These are phyloP conservation scores for Encarsia formosa DNA, from an alignment of 2,888 invertebrate genomes.

Conservation along the genomic window DNA sequence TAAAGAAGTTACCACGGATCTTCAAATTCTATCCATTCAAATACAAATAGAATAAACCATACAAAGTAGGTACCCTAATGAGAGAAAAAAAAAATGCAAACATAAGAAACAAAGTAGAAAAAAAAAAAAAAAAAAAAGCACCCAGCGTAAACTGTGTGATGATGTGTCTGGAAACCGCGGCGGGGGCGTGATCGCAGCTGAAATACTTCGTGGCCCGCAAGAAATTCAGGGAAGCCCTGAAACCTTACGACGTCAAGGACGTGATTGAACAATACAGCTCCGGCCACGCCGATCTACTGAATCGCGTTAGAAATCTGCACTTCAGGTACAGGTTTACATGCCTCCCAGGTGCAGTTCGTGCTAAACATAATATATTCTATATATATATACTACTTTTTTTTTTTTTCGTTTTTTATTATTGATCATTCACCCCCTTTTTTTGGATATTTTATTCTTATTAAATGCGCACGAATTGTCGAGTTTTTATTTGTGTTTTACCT, in stretches of 20 bases:
- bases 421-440: too few species aligned
- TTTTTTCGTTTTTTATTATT: constrained; percentile 6
- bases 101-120: background rate
- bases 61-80: too few species aligned
- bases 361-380: background rate
- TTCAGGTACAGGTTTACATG: constrained; percentile 59
- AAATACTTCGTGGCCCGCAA: constrained; percentile 86
- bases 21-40: too few species aligned
- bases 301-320: constrained; percentile 82
- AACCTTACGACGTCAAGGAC: constrained; percentile 92
- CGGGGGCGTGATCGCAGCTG: constrained; percentile 55
- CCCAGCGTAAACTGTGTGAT: constrained; percentile 31
- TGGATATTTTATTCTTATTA: too few species aligned
- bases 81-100: constrained; percentile 8
- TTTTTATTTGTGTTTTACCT: too few species aligned
- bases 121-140: constrained; percentile 21
- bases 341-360: constrained; percentile 24
- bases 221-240: constrained; percentile 88
- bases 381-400: constrained; percentile 3
- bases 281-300: constrained; percentile 82
- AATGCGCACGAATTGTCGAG: too few species aligned
- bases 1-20: too few species aligned
- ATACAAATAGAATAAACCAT: too few species aligned
- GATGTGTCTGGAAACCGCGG: constrained; percentile 32
- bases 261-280: constrained; percentile 91